A percentile compares a stretch with the other conserved stretches of the same genome.
Conservation (phyloP, 2,888 invertebrate genomes). For the Ceriagrion tenellum region DNA sequence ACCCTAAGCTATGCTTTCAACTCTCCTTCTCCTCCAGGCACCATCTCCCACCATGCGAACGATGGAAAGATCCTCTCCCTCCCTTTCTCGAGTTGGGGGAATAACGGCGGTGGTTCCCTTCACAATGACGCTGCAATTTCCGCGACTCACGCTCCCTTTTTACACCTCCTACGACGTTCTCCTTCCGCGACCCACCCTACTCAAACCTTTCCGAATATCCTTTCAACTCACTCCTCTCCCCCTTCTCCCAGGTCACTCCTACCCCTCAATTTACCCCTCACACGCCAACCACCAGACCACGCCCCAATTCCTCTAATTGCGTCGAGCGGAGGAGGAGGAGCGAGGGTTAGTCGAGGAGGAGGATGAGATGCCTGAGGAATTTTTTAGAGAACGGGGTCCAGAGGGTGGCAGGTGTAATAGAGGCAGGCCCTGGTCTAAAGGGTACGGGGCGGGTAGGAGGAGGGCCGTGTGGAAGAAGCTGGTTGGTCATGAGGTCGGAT, state of each 20-base stretch:
- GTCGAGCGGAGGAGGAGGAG: neutral
- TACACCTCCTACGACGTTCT: neutral
- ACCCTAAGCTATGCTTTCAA: neutral
- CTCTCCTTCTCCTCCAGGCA: neutral
- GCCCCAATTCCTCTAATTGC: slow-evolving; percentile 65
- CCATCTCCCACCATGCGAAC: no score
- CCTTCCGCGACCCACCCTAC: slow-evolving; percentile 27
- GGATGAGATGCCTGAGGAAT: neutral
- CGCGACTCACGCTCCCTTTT: slow-evolving; percentile 17
- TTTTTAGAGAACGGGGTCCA: no score
- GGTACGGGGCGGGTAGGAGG: neutral
- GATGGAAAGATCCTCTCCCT: neutral
- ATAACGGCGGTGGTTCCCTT: slow-evolving; percentile 31
- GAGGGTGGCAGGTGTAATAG: no score
- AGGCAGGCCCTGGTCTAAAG: no score
- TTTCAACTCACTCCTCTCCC: no score
- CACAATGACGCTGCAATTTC: slow-evolving; percentile 60
- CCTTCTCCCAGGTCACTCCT: neutral
- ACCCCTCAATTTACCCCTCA: neutral
- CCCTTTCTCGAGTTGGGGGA: neutral
- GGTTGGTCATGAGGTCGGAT: neutral
- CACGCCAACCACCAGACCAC: neutral
- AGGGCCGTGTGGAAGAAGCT: neutral
- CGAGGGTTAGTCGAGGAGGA: neutral
- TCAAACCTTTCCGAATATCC: no score